Conservation (phyloP, 2,113 vertebrate genomes). For the Okapia johnstoni region DNA sequence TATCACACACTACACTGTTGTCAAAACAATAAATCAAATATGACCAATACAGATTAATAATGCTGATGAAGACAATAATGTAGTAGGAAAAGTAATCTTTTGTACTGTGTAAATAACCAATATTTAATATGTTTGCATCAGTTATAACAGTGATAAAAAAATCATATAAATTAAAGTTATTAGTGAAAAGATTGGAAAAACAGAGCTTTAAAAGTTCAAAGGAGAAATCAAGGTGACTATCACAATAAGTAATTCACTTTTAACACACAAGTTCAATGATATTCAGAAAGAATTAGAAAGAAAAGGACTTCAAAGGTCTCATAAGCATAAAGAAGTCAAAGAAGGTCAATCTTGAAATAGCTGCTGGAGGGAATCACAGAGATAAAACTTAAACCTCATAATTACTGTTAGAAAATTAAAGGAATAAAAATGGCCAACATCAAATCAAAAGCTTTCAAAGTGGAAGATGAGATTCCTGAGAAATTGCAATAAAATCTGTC, state of each 20-base stretch:
- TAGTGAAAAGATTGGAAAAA: slow-evolving; percentile 16
- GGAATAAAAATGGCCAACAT: slow-evolving; percentile 50
- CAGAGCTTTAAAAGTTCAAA: slow-evolving; percentile 51
- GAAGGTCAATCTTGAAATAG: slow-evolving; percentile 61
- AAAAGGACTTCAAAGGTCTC: slow-evolving; percentile 68
- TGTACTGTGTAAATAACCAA: neutral
- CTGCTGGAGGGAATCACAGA: slow-evolving; percentile 56
- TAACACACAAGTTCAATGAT: slow-evolving; percentile 55
- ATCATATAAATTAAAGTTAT: neutral
- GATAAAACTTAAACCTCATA: slow-evolving; percentile 64
- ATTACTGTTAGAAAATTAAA: slow-evolving; percentile 62
- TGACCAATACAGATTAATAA: neutral
- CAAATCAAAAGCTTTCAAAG: slow-evolving; percentile 39
- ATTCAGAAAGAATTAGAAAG: slow-evolving; percentile 47
- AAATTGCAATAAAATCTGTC: neutral
- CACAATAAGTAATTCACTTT: slow-evolving; percentile 58
- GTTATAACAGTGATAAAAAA: neutral
- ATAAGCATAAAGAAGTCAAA: slow-evolving; percentile 64
- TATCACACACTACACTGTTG: neutral
- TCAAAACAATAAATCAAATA: neutral
- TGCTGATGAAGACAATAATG: neutral
- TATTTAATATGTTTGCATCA: neutral
- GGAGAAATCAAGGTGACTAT: slow-evolving; percentile 54
- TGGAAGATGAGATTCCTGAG: slow-evolving; percentile 18
- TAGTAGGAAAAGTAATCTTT: neutral